These are phyloP conservation scores for Pitta sordida DNA, from an alignment of 2,113 vertebrate species.

Conservation along the genomic window DNA sequence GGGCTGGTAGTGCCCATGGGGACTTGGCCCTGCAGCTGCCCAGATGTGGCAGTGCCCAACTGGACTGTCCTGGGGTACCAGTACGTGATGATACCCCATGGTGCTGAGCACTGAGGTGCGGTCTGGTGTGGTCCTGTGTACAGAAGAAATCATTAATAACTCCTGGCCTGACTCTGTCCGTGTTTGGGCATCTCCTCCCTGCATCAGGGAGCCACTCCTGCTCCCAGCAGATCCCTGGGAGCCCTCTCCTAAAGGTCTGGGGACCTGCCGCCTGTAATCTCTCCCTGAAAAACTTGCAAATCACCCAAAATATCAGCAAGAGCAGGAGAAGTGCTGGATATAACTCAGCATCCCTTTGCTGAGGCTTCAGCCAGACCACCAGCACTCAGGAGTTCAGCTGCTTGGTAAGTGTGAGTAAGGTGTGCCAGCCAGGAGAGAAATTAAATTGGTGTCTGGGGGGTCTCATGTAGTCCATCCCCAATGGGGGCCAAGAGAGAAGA, in stretches of 20 bases:
- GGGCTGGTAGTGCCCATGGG: background rate
- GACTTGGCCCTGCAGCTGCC: background rate
- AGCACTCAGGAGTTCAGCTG: background rate
- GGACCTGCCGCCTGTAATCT: background rate
- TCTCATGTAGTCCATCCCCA: accelerated
- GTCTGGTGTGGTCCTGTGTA: accelerated
- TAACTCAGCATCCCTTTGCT: background rate
- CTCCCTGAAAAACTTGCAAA: background rate
- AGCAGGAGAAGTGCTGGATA: background rate
- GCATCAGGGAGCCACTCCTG: too few relatives aligned
- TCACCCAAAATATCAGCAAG: accelerated
- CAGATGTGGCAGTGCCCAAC: background rate
- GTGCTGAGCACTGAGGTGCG: background rate
- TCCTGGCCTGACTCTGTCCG: background rate
- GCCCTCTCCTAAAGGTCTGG: background rate
- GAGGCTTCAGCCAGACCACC: background rate
- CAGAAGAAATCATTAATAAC: background rate
- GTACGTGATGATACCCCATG: accelerated
- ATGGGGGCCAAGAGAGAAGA: accelerated
- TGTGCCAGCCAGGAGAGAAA: accelerated
- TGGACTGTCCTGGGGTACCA: background rate
- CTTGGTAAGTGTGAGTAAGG: background rate
- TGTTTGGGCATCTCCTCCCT: background rate
- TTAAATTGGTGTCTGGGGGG: background rate
- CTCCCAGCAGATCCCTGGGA: accelerated